Evolutionary conservation across 1,140 invertebrate species (phyloP), one percentile per base, ranked within the genome.

Genomic region (Drosophila asahinai): DNA sequence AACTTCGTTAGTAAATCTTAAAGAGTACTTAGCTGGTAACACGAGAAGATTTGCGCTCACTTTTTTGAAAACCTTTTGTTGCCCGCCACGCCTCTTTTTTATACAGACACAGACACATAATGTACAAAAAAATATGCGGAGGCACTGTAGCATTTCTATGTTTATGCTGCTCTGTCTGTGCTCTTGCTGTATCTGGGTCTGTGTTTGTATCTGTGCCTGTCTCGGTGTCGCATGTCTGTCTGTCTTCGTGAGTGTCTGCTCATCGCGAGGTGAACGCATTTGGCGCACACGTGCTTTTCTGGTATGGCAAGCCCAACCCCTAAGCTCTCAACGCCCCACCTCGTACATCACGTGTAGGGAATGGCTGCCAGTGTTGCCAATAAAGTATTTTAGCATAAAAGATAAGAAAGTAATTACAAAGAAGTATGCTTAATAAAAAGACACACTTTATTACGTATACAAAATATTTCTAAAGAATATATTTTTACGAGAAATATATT

Each of bases 251-350:
- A 57, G 49, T 73, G 58, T 66, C 74, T 57, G 52, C 27, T 40
- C 55, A 59, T 77, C 51, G 45, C 76, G 52, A 62, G 58, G 76
- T 70, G 75, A 61, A 78, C 33, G 66, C 58, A 78, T 78, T 78
- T 71, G 65, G 58, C 51, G 75, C 75, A 60, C 76, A 78, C 76
- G 75, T 71, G 76, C 51, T 67, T 30, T 33, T 66, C 63, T 45
- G 22, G 67, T n/a, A 42, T 67, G 54, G 36, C 54, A 25, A 25
- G 1, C 54, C 54, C 19, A 57, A 15, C 14, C 36, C 54, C 54
- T n/a, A 40, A 57, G 54, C 54, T 40, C 54, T 57, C 54, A 40
- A 33, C 54, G 25, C 54, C 54, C 54, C 15, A 5, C 0, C 14
- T 25, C 36, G 8, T 57, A 40, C 19, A 36, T 57, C 54, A 57